Base-by-base conservation (phyloP, 2,888 invertebrate species). In the Pristionchus mayeri region DNA sequence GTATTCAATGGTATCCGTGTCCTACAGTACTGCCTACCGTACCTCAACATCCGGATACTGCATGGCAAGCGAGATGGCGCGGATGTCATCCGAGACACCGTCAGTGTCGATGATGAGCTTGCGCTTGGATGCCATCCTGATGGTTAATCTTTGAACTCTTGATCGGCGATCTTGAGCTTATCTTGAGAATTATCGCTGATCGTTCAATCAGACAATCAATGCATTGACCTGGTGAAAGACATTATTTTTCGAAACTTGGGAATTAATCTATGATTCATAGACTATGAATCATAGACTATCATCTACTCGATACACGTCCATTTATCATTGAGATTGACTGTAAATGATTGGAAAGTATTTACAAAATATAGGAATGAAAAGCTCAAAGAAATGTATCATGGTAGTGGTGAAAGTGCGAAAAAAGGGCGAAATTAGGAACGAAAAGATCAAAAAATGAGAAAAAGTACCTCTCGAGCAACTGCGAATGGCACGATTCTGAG, bases 21-120 rank as follows among this genome's bases (percentile, higher is more conserved):
- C 24, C 54, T n/a, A 57, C 54, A 24, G n/a, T 57, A 13, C 63
- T 27, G n/a, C 50, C 44, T 75, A 75, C 44, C 48, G 44, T 50
- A 88, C 88, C 75, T 88, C 87, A 40, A 85, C 88, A 16, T 86
- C 76, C 3, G 86, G 86, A 52, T 84, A 83, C 60, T 89, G 89
- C 30, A 89, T 83, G 21, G 89, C 89, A 50, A 89, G 40, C 0
- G 87, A 85, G 30, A 89, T 85, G 7, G 90, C 89, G n/a, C 88
- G 13, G 40, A 89, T 86, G 57, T 89, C 89, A 71, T 89, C 89
- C 13, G 85, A 67, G 7, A 90, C 87, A 4, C 88, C 89, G 63
- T 89, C 89, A 21, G 89, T 89, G 78, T 89, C 89, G 40, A 84
- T 84, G 24, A 84, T 84, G 37, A 84, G n/a, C 63, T 63, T 82